Evolutionary conservation across 23 tunicate species (phyloP), one percentile per base, ranked within the genome.

Genomic region (Oikopleura albicans): DNA sequence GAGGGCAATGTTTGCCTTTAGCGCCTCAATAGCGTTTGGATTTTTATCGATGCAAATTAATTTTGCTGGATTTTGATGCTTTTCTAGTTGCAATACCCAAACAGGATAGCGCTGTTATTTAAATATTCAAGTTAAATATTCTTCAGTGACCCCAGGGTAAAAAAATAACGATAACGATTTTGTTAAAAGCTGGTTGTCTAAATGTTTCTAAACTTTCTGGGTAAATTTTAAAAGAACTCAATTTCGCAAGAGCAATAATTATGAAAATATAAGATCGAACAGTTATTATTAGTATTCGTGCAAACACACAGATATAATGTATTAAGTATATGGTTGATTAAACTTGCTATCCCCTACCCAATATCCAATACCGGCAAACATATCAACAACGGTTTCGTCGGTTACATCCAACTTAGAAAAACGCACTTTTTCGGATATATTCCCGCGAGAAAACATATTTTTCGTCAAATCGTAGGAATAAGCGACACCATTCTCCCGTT

Each of bases 61-160:
- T 49, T 49, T 49, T 49, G 59, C 59, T 49, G 59, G 59, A 49
- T 49, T 49, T 49, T 49, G 59, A 49, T 49, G 59, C 59, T 49
- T 49, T 22, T 8, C 59, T 22, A 49, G 8, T 22, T 49, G 8
- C 59, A 22, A 49, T 8, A 49, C n/a, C n/a, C n/a, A n/a, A n/a
- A n/a, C n/a, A n/a, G n/a, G n/a, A n/a, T n/a, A n/a, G n/a, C n/a
- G n/a, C n/a, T n/a, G n/a, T n/a, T n/a, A n/a, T n/a, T n/a, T n/a
- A n/a, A n/a, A n/a, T n/a, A n/a, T n/a, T n/a, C n/a, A n/a, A n/a
- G n/a, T n/a, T n/a, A n/a, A n/a, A n/a, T n/a, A n/a, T n/a, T n/a
- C n/a, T n/a, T n/a, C n/a, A n/a, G n/a, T n/a, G n/a, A n/a, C n/a
- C n/a, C n/a, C n/a, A n/a, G n/a, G n/a, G n/a, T n/a, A n/a, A n/a